Evolutionary conservation across 2,888 invertebrate genomes (phyloP), one percentile per base, ranked within the genome.

Genomic region (Dusona sp.): DNA sequence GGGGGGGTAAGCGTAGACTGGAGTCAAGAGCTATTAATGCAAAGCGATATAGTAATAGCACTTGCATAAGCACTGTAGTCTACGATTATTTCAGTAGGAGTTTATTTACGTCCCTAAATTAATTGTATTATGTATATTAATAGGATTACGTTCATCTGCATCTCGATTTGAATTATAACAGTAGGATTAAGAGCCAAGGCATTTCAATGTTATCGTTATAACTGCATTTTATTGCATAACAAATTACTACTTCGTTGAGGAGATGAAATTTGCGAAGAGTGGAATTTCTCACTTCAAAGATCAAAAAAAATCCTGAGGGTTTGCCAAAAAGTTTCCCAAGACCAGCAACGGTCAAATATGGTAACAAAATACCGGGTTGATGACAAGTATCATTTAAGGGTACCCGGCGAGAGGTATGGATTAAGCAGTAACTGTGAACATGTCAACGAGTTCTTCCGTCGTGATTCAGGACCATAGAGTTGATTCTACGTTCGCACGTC

Each of bases 121-220:
- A 77, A 81, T 78, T 78, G 57, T 80, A 74, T 77, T 64, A 48
- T 61, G 73, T 29, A 54, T 65, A 38, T 54, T 72, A 85, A 85
- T 78, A 73, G 57, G 38, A 61, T 38, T 22, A 57, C 57, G 57
- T 29, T 67, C 36, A 22, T 42, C 68, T 61, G 54, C 38, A 45
- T 74, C 36, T 45, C 19, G 33, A 51, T 72, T 64, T 78, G 33
- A 65, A 83, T 73, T 65, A 72, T 45, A 64, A 19, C 22, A 70
- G 29, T 45, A 7, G 19, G 48, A 57, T 75, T 75, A 42, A 36
- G 45, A 42, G 25, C 16, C 9, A 57, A 25, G 4, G 29, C 13
- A n/a, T 45, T 48, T 70, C 29, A 68, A 75, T 75, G 29, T 11
- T 61, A 7, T 19, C 7, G 25, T 33, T 25, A 13, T 16, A 8